A percentile compares a stretch with the other conserved stretches of the same genome.
phyloP scores from a whole-genome alignment of 2,888 invertebrate species.

The Polymixis lichenea region DNA sequence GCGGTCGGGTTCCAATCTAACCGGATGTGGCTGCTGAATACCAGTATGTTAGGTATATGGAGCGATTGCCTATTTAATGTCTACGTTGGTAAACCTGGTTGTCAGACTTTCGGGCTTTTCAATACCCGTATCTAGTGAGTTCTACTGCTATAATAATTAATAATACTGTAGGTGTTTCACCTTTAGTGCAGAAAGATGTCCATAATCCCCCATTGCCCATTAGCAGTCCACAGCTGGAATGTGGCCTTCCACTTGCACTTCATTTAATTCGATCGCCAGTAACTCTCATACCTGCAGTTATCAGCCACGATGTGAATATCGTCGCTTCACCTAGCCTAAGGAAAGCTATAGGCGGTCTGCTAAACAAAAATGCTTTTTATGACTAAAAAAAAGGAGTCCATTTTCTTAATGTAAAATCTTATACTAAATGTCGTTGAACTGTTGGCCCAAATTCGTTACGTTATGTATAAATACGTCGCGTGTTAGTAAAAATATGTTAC shows the following conservation, averaged over 20 bases:
- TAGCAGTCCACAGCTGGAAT: background rate
- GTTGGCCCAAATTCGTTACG: conserved; percentile 20
- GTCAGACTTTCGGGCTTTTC: background rate
- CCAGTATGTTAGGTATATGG: background rate
- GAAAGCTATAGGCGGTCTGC: too few relatives aligned
- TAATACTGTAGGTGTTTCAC: background rate
- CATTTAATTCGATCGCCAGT: too few relatives aligned
- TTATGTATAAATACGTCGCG: conserved; percentile 10
- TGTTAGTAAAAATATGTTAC: conserved; percentile 16
- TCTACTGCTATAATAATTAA: background rate
- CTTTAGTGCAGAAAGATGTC: background rate
- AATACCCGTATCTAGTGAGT: background rate
- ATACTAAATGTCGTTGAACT: conserved; percentile 20
- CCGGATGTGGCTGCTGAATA: background rate
- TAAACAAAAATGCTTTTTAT: background rate
- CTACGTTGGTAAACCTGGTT: too few relatives aligned
- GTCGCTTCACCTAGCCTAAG: background rate
- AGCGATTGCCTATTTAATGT: background rate
- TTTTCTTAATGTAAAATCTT: background rate
- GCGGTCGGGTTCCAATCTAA: background rate
- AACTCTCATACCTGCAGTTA: background rate
- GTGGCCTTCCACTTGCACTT: background rate
- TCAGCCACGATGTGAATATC: background rate
- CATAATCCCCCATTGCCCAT: background rate
- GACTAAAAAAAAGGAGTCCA: background rate